phyloP scores from a whole-genome alignment of 2,113 vertebrate genomes.

The Protobothrops flavoviridis region DNA sequence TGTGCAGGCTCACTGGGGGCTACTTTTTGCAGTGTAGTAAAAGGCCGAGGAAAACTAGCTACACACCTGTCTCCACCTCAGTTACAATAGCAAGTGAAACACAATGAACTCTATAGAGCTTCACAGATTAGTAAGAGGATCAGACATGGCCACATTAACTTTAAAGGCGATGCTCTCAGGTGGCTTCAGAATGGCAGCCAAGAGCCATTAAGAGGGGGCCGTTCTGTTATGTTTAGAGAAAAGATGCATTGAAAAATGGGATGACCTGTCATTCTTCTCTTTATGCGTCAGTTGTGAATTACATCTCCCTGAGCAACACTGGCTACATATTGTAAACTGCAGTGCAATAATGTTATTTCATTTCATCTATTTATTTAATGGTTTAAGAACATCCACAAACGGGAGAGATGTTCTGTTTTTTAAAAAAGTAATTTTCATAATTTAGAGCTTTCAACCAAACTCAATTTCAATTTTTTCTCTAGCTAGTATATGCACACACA shows the following conservation, averaged over 20 bases:
- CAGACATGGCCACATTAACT: not conserved
- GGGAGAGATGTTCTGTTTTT: not conserved
- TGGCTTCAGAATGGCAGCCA: not conserved
- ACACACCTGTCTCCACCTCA: constrained; percentile 55
- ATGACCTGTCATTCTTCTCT: not conserved
- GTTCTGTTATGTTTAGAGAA: constrained; percentile 45
- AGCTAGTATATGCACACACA: not conserved
- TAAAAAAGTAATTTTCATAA: not conserved
- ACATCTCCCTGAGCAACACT: not conserved
- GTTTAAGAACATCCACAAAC: not conserved
- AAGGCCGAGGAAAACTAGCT: constrained; percentile 58
- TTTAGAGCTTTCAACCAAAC: not conserved
- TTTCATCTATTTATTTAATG: not conserved
- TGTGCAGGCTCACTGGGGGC: constrained; percentile 31
- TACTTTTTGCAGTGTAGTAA: constrained; percentile 52
- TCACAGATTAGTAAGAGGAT: constrained; percentile 43
- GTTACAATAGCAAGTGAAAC: constrained; percentile 48
- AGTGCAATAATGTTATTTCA: not conserved
- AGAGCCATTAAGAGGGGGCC: constrained; percentile 41
- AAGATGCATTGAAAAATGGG: constrained; percentile 32
- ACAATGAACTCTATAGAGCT: constrained; percentile 43
- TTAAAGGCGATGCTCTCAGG: not conserved
- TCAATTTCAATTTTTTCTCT: not conserved
- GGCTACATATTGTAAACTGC: not conserved
- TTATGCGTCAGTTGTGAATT: not conserved